Conservation (phyloP, 1,140 invertebrate genomes). For the Gonatopus flavifemur region DNA sequence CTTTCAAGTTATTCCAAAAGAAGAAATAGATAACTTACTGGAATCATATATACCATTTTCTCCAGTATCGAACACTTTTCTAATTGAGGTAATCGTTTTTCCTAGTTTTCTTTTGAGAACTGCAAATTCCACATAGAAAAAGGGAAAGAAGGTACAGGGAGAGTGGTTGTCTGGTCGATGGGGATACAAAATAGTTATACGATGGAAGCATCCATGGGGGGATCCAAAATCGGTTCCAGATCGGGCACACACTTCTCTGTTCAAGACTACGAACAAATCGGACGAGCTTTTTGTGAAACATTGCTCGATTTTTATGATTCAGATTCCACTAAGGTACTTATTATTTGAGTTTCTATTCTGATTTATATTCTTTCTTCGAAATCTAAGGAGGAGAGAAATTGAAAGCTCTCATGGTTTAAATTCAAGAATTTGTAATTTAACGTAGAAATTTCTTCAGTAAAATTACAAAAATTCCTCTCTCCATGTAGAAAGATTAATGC, state of each 20-base stretch:
- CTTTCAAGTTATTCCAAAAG: no score
- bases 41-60: conserved; percentile 12
- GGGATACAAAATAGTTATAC: conserved; percentile 93
- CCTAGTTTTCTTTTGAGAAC: conserved; percentile 88
- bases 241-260: conserved; percentile 84
- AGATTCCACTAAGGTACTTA: conserved; percentile 75
- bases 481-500: no score
- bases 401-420: neutral
- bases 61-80: no score
- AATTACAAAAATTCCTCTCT: neutral
- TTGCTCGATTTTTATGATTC: conserved; percentile 88
- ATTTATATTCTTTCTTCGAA: no score
- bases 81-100: conserved; percentile 22
- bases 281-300: conserved; percentile 89
- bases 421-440: neutral
- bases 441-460: neutral
- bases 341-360: no score
- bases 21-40: no score
- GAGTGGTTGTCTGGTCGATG: conserved; percentile 92
- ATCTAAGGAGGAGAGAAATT: no score
- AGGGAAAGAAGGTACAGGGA: conserved; percentile 88
- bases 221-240: conserved; percentile 77
- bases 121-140: conserved; percentile 93
- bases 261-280: conserved; percentile 80
- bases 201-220: conserved; percentile 91